Base-by-base conservation (phyloP, 2,113 vertebrate genomes). In the Pituophis catenifer region DNA sequence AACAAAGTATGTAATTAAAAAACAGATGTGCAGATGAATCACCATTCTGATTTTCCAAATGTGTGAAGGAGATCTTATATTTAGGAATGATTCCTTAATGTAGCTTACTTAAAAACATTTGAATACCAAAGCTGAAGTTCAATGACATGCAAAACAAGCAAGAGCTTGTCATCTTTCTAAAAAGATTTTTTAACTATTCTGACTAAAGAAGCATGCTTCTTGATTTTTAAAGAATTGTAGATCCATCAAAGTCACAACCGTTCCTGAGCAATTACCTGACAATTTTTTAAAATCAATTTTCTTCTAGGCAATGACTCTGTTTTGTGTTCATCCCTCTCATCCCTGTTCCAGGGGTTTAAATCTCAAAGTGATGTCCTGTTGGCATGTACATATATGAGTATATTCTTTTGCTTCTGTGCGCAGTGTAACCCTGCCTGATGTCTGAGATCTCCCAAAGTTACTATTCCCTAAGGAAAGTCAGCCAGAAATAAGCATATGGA, bases 401-500 rank as follows among this genome's bases (percentile, higher is more conserved):
- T 81, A 38, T 19, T 33, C 23, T 54, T 52, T 38, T 33, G 15
- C 26, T 58, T n/a, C 11, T 62, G 3, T 38, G 48, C 29, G 70
- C 50, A 89, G 95, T 62, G 75, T 57, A 57, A 57, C 81, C 93
- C 58, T 94, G 93, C 94, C 96, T 95, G 91, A 93, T 96, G 92
- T 94, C 96, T 95, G 92, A 95, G 92, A 89, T 91, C 94, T 96
- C 95, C 0, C 65, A 59, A 50, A 58, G 94, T 96, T 95, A 96
- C 94, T 96, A 94, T 94, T 94, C 97, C 96, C 95, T 91, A 92
- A 96, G 97, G 97, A 97, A 95, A 96, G 53, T 50, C 94, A 97
- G 95, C 94, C 95, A 94, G 92, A 89, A 86, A 86, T n/a, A 62
- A 97, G 70, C 97, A 97, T 97, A 96, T 94, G 95, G 96, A 94